Evolutionary conservation across 2,888 invertebrate species (phyloP), one percentile per base, ranked within the genome.

Genomic region (Agriopis marginaria): DNA sequence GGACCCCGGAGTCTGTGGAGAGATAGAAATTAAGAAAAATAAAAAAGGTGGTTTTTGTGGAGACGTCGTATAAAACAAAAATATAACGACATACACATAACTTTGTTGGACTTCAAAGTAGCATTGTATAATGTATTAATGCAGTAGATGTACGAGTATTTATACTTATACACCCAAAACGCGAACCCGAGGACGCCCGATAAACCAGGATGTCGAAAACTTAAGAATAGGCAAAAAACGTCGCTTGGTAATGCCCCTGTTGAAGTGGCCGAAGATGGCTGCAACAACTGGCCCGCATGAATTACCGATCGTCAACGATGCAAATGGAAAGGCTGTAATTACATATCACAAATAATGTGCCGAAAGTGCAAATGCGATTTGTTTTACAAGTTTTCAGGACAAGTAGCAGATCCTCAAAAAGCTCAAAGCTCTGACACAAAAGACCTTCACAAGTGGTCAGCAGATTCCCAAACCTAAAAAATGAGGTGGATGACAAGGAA

Each of bases 241-340:
- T 42, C 59, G 66, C 39, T 12, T 70, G n/a, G 70, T 63, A 10
- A 10, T 70, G 54, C 70, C 70, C 70, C 63, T 47, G 17, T 51
- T 42, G 70, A 70, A 69, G 70, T 74, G n/a, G 72, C 69, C 23
- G 67, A 61, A 61, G 74, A 75, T 63, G 75, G 71, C 3, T 40
- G 68, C n/a, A 63, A 58, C 17, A 71, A 75, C 53, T 74, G 67
- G 67, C 72, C 75, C 12, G 42, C 55, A 11, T 75, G 73, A 70
- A 47, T 44, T 49, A 32, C 51, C 9, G 69, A 69, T 58, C 72
- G 72, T 9, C 74, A 72, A 49, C n/a, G 72, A 8, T 74, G 74
- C 55, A 72, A 75, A 67, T 51, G 17, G 39, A 39, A 44, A n/a
- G 63, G 45, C 12, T 70, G 68, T 55, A 45, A 40, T 9, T 60